phyloP scores from a whole-genome alignment of 2,113 vertebrate genomes.

The Passer montanus region DNA sequence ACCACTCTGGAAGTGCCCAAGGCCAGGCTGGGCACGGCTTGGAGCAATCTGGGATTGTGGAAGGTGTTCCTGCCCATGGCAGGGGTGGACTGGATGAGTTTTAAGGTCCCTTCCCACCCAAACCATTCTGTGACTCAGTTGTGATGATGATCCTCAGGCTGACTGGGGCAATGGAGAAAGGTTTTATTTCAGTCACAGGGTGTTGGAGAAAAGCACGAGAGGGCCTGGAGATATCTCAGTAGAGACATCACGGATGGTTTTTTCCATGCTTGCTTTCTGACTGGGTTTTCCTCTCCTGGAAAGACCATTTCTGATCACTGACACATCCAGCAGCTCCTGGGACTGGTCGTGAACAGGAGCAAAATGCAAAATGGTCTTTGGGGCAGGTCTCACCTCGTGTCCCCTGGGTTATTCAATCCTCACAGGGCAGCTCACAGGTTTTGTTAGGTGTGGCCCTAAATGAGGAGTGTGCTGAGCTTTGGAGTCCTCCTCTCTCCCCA shows the following conservation, averaged over 20 bases:
- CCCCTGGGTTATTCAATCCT: background rate
- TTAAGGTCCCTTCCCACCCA: background rate
- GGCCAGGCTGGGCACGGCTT: fast-evolving
- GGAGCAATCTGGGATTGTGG: fast-evolving
- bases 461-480: background rate
- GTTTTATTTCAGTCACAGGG: background rate
- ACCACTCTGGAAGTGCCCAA: background rate
- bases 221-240: background rate
- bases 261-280: background rate
- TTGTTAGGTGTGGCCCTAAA: background rate
- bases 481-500: background rate
- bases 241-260: background rate
- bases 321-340: background rate
- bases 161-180: background rate
- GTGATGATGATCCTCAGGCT: background rate
- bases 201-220: background rate
- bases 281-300: background rate
- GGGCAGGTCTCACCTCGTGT: fast-evolving
- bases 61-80: background rate
- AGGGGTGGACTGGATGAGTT: background rate
- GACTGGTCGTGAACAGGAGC: background rate
- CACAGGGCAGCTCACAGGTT: background rate
- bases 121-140: background rate
- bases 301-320: background rate
- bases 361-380: background rate